Evolutionary conservation across 2,797 vertebrate genomes (phyloP), one percentile per base, ranked within the genome.

Genomic region (Kryptolebias ocellatus): DNA sequence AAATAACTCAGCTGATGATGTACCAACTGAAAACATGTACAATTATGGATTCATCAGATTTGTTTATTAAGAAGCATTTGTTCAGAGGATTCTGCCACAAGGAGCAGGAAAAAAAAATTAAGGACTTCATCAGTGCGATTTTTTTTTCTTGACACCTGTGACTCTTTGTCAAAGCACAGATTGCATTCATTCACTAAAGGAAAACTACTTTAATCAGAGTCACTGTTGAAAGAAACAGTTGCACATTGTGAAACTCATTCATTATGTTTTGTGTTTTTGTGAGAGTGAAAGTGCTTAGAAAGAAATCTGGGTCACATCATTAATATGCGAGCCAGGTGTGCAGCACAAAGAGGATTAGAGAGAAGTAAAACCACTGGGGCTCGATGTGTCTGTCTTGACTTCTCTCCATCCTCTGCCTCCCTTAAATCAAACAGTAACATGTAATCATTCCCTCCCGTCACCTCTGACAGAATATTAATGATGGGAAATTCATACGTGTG

Each of bases 251-350:
- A 70, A 72, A 72, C 62, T 76, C 70, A 78, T 74, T 88, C 69
- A 77, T 80, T 78, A 54, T 45, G 63, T 74, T 83, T 74, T 80
- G 63, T 68, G 63, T 65, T 70, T 65, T 71, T 59, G 37, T 15
- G 46, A 67, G 64, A 65, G 72, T 69, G 62, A 82, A 79, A 83
- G 77, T 67, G 60, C 56, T 17, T 20, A 46, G 46, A 80, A 60
- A 73, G 42, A 85, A 90, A 90, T 90, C 84, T 91, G 76, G 89
- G 88, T 87, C 90, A 87, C 70, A 65, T 87, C 87, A 89, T 91
- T 89, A 89, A 87, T 83, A 90, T 91, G 86, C 89, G 74, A 89
- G 75, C 86, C 89, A 91, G 91, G 90, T 92, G 85, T 83, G 39
- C 39, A 72, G 70, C n/a, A 16, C 79, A 87, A 87, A 89, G 83